Evolutionary conservation across 2,797 vertebrate genomes (phyloP), one percentile per base, ranked within the genome.

Genomic region (Muraenolepis orangiensis): DNA sequence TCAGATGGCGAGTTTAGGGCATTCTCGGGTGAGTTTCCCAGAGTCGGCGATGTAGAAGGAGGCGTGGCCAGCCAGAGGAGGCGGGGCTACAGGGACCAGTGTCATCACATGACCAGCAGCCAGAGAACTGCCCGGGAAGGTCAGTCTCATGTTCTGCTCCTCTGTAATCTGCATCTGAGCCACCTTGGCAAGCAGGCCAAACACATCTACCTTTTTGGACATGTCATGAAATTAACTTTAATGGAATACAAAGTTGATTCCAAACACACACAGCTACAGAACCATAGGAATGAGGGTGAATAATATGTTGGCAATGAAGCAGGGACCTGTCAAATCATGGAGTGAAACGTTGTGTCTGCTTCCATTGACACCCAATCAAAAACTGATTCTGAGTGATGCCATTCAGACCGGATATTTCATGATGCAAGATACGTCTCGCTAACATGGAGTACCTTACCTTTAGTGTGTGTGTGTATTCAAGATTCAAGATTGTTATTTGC

Each of bases 1-100:
- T 71, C 85, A 96, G 95, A 95, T 78, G 88, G 90, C 72, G 95
- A 95, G 72, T 93, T 91, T 0, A 87, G 92, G 36, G 46, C 91
- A 1, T 75, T 68, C 14, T 88, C 81, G 61, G 38, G 30, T 4
- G 82, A 84, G 0, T 67, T 71, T 34, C 72, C 69, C 2, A 81
- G 74, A 70, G 88, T 90, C 67, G 77, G 91, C 18, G 89, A 76
- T 78, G 93, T n/a, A n/a, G n/a, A 93, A 66, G 79, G 84, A 3
- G 88, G 89, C 29, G 79, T 92, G 76, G 88, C 93, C 74, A 94
- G 92, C 78, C 92, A 94, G 73, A 93, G 93, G 84, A 93, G 93
- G 76, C 91, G 89, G 16, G 84, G 94, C 73, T 83, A 94, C 71
- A 90, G 92, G 74, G 94, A 95, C 70, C 94, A 94, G 68, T 90